These are phyloP conservation scores for Zingel zingel DNA, from an alignment of 2,113 vertebrate genomes.

Conservation along the genomic window DNA sequence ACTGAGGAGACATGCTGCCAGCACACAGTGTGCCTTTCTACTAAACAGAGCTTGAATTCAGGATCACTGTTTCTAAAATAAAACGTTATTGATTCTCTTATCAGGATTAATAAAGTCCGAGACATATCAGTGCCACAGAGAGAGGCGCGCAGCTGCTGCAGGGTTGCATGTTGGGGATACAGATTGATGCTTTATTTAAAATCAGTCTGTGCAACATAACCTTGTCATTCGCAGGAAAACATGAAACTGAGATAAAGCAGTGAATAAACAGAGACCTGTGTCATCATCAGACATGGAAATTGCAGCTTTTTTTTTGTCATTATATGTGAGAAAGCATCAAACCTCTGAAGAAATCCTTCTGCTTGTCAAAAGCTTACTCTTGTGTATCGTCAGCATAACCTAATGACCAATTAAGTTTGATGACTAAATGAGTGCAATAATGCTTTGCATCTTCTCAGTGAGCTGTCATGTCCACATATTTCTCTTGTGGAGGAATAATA, in stretches of 20 bases:
- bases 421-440: slow-evolving; percentile 12
- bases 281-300: slow-evolving; percentile 6
- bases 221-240: background rate
- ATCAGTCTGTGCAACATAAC: slow-evolving; percentile 7
- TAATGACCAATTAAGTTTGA: slow-evolving; percentile 12
- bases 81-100: slow-evolving; percentile 70
- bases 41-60: slow-evolving; percentile 23
- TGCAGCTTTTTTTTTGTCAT: background rate
- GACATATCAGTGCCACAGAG: slow-evolving; percentile 20
- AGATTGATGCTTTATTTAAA: slow-evolving; percentile 42
- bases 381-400: background rate
- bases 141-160: slow-evolving; percentile 14
- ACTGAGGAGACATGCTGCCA: slow-evolving; percentile 18
- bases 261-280: slow-evolving; percentile 10
- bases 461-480: background rate
- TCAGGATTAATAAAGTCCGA: slow-evolving; percentile 72
- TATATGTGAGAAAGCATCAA: background rate
- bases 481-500: background rate
- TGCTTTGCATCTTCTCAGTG: slow-evolving; percentile 3
- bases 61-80: slow-evolving; percentile 22
- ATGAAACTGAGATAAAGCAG: slow-evolving; percentile 1
- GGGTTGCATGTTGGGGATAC: background rate
- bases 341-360: background rate
- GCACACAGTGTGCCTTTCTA: slow-evolving; percentile 27
- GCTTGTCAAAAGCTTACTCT: background rate